Evolutionary conservation across 1,140 invertebrate genomes (phyloP).

Genomic region (Doryteuthis pealeii): DNA sequence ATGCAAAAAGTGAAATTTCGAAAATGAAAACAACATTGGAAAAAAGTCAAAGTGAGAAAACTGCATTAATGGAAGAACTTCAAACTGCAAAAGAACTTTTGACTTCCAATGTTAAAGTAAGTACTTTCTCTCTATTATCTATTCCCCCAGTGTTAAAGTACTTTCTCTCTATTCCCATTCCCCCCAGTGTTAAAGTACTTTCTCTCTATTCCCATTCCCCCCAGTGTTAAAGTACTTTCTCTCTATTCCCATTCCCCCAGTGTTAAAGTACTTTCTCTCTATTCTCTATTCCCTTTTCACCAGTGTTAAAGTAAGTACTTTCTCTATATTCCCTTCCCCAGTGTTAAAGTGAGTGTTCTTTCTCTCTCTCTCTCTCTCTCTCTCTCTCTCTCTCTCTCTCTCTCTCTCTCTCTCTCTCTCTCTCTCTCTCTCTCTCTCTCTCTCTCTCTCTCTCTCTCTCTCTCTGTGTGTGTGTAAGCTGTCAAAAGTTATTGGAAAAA

Average conservation of each 20-base stretch:
- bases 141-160: too few species aligned
- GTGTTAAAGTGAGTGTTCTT: neutral
- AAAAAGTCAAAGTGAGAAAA: neutral
- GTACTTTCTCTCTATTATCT: neutral
- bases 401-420: neutral
- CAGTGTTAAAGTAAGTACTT: too few species aligned
- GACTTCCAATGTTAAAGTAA: neutral
- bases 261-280: too few species aligned
- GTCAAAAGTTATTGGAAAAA: too few species aligned
- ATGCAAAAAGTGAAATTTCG: conserved; percentile 2
- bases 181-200: too few species aligned
- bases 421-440: neutral
- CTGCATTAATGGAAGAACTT: neutral
- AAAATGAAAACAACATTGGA: neutral
- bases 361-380: neutral
- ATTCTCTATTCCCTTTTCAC: too few species aligned
- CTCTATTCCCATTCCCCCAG: too few species aligned
- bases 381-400: too few species aligned
- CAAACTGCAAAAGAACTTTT: neutral
- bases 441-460: neutral
- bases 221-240: too few species aligned
- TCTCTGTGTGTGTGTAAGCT: too few species aligned
- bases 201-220: too few species aligned
- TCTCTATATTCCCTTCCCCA: neutral
- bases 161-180: neutral